Evolutionary conservation across 2,113 vertebrate species (phyloP), one percentile per base, ranked within the genome.

Genomic region (Morone chrysops): DNA sequence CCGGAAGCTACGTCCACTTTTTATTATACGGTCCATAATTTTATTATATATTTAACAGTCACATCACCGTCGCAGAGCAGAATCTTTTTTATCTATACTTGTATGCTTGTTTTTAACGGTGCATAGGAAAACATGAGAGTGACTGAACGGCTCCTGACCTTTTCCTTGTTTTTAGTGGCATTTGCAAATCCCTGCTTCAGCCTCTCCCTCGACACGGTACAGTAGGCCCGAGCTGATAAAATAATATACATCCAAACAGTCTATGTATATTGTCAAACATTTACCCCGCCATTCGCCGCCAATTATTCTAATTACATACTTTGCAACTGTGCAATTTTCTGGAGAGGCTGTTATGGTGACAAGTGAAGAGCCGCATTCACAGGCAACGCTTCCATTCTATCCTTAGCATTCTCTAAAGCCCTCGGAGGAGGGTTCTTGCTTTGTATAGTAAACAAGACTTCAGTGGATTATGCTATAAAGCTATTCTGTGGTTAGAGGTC

Each of bases 221-320:
- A 31, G 31, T 9, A 75, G 54, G 6, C 38, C 13, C 20, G 22
- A 54, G 61, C 56, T 67, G 75, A 83, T 78, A 79, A 77, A 78
- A 82, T 73, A 78, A 81, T 70, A 36, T 22, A 76, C 70, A 85
- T 76, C 68, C 65, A 85, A 81, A 75, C 65, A 74, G 40, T 14
- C 51, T 13, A 67, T 66, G 59, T 66, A 65, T 71, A 78, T 81
- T 73, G 69, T 81, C 77, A 76, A 87, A 90, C 85, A 87, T 78
- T 81, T 63, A 70, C 60, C 43, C 67, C 7, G 22, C 53, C 56
- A 65, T 70, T 84, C 40, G 6, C 60, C 63, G 10, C 60, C 85
- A 90, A 81, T 90, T 91, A 88, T 91, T 93, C 63, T 90, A 93
- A 93, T 92, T 91, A 87, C 76, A 86, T 70, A 85, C 86, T 87